These are phyloP conservation scores for Myopa testacea DNA, from an alignment of 2,888 invertebrate genomes.

Conservation along the genomic window DNA sequence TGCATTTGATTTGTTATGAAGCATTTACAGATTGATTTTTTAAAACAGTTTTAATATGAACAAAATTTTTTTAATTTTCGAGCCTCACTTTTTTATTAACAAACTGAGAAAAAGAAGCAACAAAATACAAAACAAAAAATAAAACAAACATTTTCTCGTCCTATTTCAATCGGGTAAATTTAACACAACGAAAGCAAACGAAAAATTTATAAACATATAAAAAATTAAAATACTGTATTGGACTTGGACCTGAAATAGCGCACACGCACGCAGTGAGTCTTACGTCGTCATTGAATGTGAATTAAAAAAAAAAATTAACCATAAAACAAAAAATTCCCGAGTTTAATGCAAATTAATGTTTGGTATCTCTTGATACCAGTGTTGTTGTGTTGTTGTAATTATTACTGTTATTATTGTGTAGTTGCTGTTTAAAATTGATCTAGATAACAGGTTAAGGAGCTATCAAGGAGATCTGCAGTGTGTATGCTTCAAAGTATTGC, in stretches of 20 bases:
- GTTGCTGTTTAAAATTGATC: not conserved
- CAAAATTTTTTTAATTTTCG: too few relatives aligned
- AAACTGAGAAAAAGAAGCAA: too few relatives aligned
- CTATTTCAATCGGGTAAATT: not conserved
- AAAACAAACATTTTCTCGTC: too few relatives aligned
- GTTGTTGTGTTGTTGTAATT: not conserved
- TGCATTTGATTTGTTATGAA: too few relatives aligned
- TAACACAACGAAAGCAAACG: not conserved
- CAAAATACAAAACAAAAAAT: too few relatives aligned
- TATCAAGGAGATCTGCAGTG: too few relatives aligned
- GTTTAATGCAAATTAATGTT: constrained; percentile 6
- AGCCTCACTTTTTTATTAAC: too few relatives aligned
- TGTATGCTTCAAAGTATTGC: too few relatives aligned
- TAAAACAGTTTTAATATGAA: too few relatives aligned
- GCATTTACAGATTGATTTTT: too few relatives aligned
- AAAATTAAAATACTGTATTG: constrained; percentile 60
- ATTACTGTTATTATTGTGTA: not conserved
- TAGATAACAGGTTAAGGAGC: too few relatives aligned
- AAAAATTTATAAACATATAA: constrained; percentile 1
- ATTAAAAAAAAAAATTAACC: constrained; percentile 25
- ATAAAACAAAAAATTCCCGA: not conserved
- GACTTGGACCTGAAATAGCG: constrained; percentile 66
- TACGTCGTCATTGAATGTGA: constrained; percentile 40
- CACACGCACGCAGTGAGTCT: constrained; percentile 70
- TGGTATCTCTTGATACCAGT: not conserved